phyloP scores from a whole-genome alignment of 1,140 invertebrate species.

The Armadillidium nasatum region DNA sequence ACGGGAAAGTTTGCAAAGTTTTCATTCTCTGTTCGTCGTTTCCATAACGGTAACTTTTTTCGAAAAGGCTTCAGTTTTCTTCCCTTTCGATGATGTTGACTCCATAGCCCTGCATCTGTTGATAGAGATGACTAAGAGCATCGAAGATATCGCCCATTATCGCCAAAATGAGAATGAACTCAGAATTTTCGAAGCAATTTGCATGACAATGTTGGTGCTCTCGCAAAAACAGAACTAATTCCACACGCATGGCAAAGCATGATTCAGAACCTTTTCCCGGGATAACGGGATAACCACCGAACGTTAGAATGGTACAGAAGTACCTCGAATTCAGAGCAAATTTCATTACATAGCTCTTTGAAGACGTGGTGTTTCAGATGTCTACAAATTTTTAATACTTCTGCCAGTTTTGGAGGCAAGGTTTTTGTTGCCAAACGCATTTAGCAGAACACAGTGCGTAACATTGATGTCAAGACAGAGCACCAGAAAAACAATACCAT shows the following conservation, averaged over 20 bases:
- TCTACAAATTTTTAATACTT: not conserved
- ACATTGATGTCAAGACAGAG: not conserved
- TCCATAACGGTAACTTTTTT: constrained; percentile 42
- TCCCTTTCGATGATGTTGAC: constrained; percentile 42
- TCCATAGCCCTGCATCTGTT: constrained; percentile 40
- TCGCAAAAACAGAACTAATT: constrained; percentile 34
- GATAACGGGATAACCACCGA: constrained; percentile 25
- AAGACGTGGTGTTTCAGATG: not conserved
- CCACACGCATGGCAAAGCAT: constrained; percentile 35
- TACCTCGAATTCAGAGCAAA: constrained; percentile 29
- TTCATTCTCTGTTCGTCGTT: constrained; percentile 41
- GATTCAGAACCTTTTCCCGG: constrained; percentile 33
- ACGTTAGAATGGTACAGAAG: constrained; percentile 31
- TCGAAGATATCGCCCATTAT: constrained; percentile 38
- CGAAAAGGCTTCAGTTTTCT: constrained; percentile 38
- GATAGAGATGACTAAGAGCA: constrained; percentile 28
- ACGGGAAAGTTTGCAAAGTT: constrained; percentile 43
- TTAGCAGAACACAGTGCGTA: constrained; percentile 30
- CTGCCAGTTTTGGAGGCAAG: constrained; percentile 24
- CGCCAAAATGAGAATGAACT: constrained; percentile 42
- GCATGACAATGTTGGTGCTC: constrained; percentile 29
- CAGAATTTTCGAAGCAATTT: constrained; percentile 31
- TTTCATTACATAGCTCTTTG: not conserved
- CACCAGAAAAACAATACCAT: constrained; percentile 30
- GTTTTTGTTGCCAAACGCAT: constrained; percentile 20